phyloP scores from a whole-genome alignment of 2,797 vertebrate species.

The Esox lucius region DNA sequence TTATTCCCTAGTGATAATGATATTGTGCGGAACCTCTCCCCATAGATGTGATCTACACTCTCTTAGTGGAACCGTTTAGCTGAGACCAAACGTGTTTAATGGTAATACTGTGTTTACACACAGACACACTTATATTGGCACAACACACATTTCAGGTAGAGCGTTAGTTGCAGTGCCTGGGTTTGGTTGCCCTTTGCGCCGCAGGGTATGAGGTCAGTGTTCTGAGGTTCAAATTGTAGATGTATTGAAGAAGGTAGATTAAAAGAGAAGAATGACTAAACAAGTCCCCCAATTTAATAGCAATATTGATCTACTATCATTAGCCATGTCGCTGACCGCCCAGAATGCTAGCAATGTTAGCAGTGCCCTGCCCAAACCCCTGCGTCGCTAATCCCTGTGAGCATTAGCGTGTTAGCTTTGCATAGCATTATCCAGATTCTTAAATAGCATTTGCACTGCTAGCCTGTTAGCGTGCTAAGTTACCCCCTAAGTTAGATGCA shows the following conservation, averaged over 20 bases:
- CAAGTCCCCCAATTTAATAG: not conserved
- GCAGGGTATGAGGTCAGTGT: not conserved
- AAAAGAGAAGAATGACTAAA: not conserved
- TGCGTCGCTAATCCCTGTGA: slow-evolving; percentile 5
- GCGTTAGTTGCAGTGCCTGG: not conserved
- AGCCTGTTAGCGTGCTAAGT: slow-evolving; percentile 53
- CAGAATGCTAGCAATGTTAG: not conserved
- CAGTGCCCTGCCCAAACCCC: not conserved
- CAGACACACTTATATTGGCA: not conserved
- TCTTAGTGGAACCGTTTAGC: not conserved
- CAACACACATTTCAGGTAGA: not conserved
- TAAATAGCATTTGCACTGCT: slow-evolving; percentile 36
- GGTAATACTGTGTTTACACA: not conserved
- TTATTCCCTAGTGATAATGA: not conserved
- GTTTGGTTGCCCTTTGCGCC: not conserved
- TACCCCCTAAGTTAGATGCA: slow-evolving; percentile 56
- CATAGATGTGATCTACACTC: not conserved
- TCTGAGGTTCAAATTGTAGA: not conserved
- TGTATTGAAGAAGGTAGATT: not conserved
- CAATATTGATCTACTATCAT: not conserved
- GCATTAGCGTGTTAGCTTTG: slow-evolving; percentile 53
- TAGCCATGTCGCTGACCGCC: slow-evolving; percentile 17
- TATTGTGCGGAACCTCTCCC: not conserved
- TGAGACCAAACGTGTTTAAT: not conserved
- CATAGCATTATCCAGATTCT: slow-evolving; percentile 42